phyloP scores from a whole-genome alignment of 2,113 vertebrate species.

The Ahaetulla prasina region DNA sequence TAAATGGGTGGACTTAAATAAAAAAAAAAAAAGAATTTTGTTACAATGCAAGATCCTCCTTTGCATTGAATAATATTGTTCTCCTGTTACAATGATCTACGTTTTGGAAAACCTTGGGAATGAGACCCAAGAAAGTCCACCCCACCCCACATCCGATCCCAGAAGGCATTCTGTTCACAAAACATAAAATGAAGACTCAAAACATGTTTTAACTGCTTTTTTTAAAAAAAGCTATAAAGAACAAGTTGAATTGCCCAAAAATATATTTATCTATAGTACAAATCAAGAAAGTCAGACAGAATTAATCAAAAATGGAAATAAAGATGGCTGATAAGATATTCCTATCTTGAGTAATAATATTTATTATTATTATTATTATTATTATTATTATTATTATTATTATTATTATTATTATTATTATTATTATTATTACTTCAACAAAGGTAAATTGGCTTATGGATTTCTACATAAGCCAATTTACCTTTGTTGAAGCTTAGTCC shows the following conservation, averaged over 20 bases:
- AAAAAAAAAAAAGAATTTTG: background rate
- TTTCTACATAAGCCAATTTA: conserved; percentile 5
- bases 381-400: no score
- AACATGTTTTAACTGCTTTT: background rate
- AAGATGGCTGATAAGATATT: background rate
- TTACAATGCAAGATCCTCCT: background rate
- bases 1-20: background rate
- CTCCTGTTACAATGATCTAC: background rate
- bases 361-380: no score
- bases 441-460: no score
- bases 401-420: no score
- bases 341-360: background rate
- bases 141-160: background rate
- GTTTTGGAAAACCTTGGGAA: background rate
- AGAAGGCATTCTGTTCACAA: background rate
- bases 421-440: no score
- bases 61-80: background rate
- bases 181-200: background rate
- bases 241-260: background rate
- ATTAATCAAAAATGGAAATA: conserved; percentile 11
- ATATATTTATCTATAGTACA: background rate
- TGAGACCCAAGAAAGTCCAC: background rate
- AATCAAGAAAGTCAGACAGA: background rate
- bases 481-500: background rate
- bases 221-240: background rate